Evolutionary conservation across 92 coral and sea anemone genomes (phyloP).

Genomic region (Paramuricea clavata): DNA sequence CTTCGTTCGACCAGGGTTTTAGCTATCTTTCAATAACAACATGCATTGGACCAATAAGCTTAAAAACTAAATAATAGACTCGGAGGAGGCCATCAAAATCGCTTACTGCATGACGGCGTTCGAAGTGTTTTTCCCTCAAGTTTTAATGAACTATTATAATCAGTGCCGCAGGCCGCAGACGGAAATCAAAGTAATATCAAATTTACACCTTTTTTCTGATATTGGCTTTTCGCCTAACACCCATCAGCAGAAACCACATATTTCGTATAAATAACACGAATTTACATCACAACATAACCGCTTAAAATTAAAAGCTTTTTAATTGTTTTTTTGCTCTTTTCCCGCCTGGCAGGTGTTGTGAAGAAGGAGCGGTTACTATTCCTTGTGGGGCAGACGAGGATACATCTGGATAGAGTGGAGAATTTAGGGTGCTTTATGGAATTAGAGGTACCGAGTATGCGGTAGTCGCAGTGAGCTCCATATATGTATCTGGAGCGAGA

Average conservation of each 20-base stretch:
- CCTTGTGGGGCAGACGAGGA: constrained; percentile 96
- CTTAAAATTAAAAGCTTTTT: not conserved
- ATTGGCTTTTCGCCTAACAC: not conserved
- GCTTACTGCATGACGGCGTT: not conserved
- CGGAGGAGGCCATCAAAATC: not conserved
- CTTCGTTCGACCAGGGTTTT: too few species aligned
- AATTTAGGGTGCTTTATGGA: constrained; percentile 96
- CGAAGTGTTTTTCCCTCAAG: not conserved
- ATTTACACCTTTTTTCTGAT: not conserved
- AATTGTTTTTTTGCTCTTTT: not conserved
- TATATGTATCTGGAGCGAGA: too few species aligned
- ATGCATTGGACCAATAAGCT: too few species aligned
- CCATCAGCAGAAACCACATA: not conserved
- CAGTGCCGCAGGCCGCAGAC: not conserved
- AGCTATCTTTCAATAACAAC: too few species aligned
- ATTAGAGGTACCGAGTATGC: constrained; percentile 93
- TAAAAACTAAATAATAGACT: too few species aligned
- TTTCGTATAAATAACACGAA: not conserved
- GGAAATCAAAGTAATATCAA: not conserved
- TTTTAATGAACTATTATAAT: not conserved
- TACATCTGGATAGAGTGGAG: constrained; percentile 91
- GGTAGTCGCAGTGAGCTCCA: too few species aligned
- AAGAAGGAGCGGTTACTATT: constrained; percentile 79
- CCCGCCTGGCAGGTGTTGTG: constrained; percentile 73
- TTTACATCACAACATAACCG: not conserved